Conservation (phyloP, 53 echinoderm and acorn worm genomes). For the Echinometra lucunter region DNA sequence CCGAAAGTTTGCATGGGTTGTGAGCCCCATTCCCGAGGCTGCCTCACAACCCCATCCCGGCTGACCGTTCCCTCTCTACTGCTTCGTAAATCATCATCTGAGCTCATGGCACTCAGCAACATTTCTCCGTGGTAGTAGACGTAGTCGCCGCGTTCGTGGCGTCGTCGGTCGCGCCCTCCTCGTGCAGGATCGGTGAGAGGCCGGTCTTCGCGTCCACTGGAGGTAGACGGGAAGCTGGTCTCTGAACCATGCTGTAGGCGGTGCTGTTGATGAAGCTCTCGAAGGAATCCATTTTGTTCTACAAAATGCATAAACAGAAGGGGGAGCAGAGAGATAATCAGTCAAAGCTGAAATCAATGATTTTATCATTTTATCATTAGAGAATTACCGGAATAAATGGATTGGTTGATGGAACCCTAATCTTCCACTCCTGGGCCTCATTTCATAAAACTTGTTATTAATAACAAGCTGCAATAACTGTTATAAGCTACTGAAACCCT, state of each 20-base stretch:
- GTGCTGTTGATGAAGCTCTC: slow-evolving; percentile 45
- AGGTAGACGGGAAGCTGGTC: slow-evolving; percentile 60
- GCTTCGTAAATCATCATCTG: slow-evolving; percentile 63
- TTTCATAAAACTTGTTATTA: too few species aligned
- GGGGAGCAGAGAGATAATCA: too few species aligned
- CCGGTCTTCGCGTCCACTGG: slow-evolving; percentile 57
- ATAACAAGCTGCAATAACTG: too few species aligned
- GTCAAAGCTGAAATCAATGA: too few species aligned
- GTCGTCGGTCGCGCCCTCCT: slow-evolving; percentile 14
- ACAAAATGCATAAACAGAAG: neutral
- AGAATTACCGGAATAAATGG: too few species aligned
- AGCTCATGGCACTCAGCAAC: slow-evolving; percentile 84
- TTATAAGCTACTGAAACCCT: too few species aligned
- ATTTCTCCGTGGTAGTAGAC: slow-evolving; percentile 93
- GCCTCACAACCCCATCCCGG: slow-evolving; percentile 4
- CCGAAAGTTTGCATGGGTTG: slow-evolving; percentile 45
- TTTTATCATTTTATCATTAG: too few species aligned
- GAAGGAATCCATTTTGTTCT: slow-evolving; percentile 45
- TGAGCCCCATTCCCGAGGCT: slow-evolving; percentile 43
- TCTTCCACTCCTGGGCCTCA: too few species aligned
- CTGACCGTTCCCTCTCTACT: slow-evolving; percentile 24
- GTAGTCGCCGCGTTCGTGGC: slow-evolving; percentile 80
- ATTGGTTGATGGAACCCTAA: too few species aligned
- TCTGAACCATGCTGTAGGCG: slow-evolving; percentile 56
- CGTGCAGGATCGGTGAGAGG: slow-evolving; percentile 23